Evolutionary conservation across 2,888 invertebrate genomes (phyloP), one percentile per base, ranked within the genome.

Genomic region (Leptopilina syphax): DNA sequence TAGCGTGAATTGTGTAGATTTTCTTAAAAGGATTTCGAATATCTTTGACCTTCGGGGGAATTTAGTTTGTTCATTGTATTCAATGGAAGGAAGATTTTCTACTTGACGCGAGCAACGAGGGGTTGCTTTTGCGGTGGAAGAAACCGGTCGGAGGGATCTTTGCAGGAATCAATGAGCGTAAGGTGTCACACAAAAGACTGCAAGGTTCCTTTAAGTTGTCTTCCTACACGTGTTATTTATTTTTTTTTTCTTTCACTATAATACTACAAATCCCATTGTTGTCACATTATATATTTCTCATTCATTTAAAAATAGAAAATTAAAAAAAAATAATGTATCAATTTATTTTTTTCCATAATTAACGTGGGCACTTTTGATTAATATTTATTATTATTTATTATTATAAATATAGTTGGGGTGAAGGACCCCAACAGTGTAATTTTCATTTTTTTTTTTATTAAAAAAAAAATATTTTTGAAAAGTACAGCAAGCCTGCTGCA

Each of bases 101-200:
- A 77, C 77, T 57, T 70, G 68, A 70, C 79, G 57, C 50, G 50
- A 50, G 50, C 50, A 10, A 50, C 77, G 63, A 76, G 80, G 66
- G 82, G 83, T 83, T 80, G 82, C 83, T 84, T 79, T 83, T 50
- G 50, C 50, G 82, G 81, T 83, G 82, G 76, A 84, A 82, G 84
- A 84, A 63, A 85, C 83, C 82, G 50, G 68, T 70, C 27, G 68
- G 47, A 50, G 68, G 50, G 50, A 50, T 50, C 50, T 70, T n/a
- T 18, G 27, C 68, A 70, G 54, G 68, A 70, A 63, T 63, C 63
- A 63, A 63, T 63, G 41, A 13, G 76, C 18, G 76, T 76, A 76
- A 65, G 76, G 63, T 76, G 76, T 10, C 60, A 76, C 76, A 60
- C 76, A 60, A 76, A 63, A 44, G 68, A 27, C 63, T 63, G 63